Evolutionary conservation across 1,140 invertebrate species (phyloP), one percentile per base, ranked within the genome.

Genomic region (Pomacea maculata): DNA sequence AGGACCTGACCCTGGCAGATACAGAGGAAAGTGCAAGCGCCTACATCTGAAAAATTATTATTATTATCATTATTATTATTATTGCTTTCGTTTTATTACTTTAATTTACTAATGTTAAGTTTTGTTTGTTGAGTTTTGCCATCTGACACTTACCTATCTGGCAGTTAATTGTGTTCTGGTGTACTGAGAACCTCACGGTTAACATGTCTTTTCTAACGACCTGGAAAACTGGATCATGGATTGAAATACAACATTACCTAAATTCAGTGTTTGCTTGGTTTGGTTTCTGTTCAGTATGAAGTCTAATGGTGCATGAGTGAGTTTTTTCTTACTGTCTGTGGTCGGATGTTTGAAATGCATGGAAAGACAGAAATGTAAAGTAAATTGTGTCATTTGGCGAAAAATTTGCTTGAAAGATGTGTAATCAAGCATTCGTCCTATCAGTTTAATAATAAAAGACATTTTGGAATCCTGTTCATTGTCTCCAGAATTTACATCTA

Each of bases 1-100:
- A 65, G 6, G 77, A 78, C 77, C 65, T 78, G 15, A 67, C 65
- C 54, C 67, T 78, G 17, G 70, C 65, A 25, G 77, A 78, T 29
- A 25, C 70, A 65, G 77, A 71, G 21, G 77, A 78, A n/a, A 78
- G 65, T 54, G 45, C 65, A 1, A 77, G 75, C 34, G 75, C 75
- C 29, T 57, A 45, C 11, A 4, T 70, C 11, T 70, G 67, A n/a
- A 70, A 14, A 1, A 12, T 2, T 25, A 25, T 25, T 25, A 25
- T 25, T 25, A 25, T 25, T 25, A 25, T 11, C 0, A 25, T 17
- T 6, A 12, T 11, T 70, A 12, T 70, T 17, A 7, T n/a, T 70
- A 1, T n/a, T 10, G 6, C 29, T 6, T 70, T 12, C 67, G 11
- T 8, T 25, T 70, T 3, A 12, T n/a, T 70, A 6, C 29, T 25